Evolutionary conservation across 2,797 vertebrate species (phyloP).

Genomic region (Gymnothorax javanicus): DNA sequence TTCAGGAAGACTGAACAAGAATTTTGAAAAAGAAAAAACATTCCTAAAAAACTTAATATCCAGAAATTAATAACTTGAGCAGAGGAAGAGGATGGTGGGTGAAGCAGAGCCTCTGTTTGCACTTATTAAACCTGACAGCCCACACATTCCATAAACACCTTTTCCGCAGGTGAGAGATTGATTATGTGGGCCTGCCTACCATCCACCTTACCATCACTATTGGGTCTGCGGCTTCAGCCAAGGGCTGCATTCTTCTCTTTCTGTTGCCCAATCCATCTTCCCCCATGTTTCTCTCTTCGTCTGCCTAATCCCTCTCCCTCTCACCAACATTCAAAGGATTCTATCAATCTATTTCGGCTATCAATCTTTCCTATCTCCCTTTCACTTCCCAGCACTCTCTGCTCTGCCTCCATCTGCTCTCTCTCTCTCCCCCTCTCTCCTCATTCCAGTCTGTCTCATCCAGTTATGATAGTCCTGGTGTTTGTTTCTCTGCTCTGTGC

Average conservation of each 20-base stretch:
- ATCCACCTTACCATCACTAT: neutral
- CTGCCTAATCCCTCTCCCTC: neutral
- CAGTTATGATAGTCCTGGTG: slow-evolving; percentile 1
- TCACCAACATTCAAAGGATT: neutral
- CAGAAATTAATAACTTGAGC: neutral
- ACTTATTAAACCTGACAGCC: neutral
- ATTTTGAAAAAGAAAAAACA: too few relatives aligned
- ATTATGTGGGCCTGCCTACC: neutral
- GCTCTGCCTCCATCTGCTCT: neutral
- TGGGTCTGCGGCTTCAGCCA: neutral
- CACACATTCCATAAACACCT: neutral
- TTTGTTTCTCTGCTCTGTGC: neutral
- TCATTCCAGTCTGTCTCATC: neutral
- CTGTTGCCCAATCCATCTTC: neutral
- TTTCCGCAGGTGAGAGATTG: neutral
- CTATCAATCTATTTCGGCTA: neutral
- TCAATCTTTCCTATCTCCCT: neutral
- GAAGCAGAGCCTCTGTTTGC: neutral
- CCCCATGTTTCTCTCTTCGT: neutral
- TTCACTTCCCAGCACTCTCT: neutral
- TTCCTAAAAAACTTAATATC: too few relatives aligned
- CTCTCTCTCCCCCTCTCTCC: neutral
- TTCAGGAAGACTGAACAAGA: too few relatives aligned
- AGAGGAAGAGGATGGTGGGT: neutral
- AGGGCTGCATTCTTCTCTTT: neutral